Conservation (phyloP, 1,140 invertebrate genomes). For the Trachymyrmex cornetzi region DNA sequence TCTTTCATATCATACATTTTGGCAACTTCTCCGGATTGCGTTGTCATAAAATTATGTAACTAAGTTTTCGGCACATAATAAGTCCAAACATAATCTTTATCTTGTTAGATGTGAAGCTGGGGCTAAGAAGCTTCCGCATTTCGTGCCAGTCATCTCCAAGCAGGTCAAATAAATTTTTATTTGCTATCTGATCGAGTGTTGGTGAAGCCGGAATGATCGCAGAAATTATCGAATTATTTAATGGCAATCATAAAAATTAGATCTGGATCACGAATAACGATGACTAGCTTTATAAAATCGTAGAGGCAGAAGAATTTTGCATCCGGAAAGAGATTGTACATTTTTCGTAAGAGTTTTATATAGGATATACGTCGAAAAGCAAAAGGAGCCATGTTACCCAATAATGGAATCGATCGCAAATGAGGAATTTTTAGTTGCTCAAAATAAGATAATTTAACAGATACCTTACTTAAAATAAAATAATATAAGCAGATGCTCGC, state of each 20-base stretch:
- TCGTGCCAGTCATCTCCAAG: constrained; percentile 44
- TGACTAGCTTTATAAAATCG: not conserved
- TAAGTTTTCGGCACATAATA: constrained; percentile 44
- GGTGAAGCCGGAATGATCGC: constrained; percentile 25
- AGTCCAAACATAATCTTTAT: constrained; percentile 63
- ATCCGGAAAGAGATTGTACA: constrained; percentile 18
- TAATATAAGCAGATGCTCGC: constrained; percentile 9
- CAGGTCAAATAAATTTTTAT: constrained; percentile 46
- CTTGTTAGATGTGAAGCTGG: constrained; percentile 59
- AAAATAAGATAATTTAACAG: constrained; percentile 11
- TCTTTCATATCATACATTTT: constrained; percentile 37
- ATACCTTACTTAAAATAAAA: not conserved
- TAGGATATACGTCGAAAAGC: not conserved
- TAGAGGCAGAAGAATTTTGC: constrained; percentile 57
- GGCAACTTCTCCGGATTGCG: not conserved
- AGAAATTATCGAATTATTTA: constrained; percentile 64
- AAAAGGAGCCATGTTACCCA: constrained; percentile 48
- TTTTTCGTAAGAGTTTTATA: not conserved
- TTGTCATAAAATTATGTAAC: not conserved
- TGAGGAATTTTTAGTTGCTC: not conserved
- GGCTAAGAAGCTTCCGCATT: constrained; percentile 56
- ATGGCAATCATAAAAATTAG: constrained; percentile 34
- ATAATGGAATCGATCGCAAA: not conserved
- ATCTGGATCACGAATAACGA: constrained; percentile 55
- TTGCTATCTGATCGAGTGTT: constrained; percentile 24